phyloP scores from a whole-genome alignment of 2,797 vertebrate species.

The Rallus crepitans region DNA sequence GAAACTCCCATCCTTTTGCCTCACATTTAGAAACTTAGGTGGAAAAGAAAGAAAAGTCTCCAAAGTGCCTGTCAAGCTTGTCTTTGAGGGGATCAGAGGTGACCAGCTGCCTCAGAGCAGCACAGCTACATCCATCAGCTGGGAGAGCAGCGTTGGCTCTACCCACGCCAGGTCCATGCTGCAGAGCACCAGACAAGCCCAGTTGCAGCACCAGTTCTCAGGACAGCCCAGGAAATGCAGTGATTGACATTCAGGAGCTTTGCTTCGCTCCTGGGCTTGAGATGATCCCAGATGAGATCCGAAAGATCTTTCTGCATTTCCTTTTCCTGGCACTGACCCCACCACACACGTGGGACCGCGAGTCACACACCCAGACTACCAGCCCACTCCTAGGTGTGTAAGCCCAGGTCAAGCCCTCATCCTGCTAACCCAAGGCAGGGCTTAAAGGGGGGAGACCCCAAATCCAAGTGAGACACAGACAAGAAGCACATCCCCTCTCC shows the following conservation, averaged over 20 bases:
- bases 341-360: neutral
- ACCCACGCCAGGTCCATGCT: neutral
- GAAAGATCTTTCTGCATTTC: neutral
- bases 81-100: neutral
- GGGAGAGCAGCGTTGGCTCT: neutral
- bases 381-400: neutral
- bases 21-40: accelerated
- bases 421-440: neutral
- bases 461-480: neutral
- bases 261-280: neutral
- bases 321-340: slow-evolving; percentile 38
- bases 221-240: slow-evolving; percentile 22
- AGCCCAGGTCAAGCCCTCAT: neutral
- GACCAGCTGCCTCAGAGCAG: neutral
- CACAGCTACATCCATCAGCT: neutral
- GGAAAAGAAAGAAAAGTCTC: neutral
- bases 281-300: neutral
- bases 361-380: neutral
- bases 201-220: accelerated
- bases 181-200: neutral
- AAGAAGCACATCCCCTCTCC: neutral
- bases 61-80: neutral
- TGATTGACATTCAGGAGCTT: neutral
- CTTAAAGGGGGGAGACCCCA: neutral
- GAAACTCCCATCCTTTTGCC: neutral